Conservation (phyloP, 2,888 invertebrate genomes). For the Epinotia demarniana region DNA sequence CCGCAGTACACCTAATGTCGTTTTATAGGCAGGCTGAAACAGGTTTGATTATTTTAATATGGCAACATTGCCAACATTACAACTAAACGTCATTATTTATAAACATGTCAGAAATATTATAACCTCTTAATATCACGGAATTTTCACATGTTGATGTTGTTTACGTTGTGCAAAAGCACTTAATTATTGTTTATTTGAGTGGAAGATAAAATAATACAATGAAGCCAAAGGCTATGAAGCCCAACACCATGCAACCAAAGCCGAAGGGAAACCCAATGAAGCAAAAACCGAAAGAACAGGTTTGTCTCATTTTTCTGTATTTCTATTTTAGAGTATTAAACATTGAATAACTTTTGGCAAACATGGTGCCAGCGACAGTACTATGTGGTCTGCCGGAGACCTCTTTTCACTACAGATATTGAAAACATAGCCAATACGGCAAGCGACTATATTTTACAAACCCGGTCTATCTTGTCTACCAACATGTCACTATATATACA, state of each 20-base stretch:
- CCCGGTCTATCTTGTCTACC: not conserved
- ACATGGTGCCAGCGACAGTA: not conserved
- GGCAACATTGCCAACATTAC: not conserved
- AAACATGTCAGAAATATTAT: slow-evolving; percentile 13
- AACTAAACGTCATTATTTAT: slow-evolving; percentile 9
- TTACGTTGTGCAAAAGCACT: slow-evolving; percentile 5
- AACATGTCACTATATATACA: not conserved
- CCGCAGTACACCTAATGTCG: not conserved
- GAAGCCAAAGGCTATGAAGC: slow-evolving; percentile 24
- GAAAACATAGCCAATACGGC: not conserved
- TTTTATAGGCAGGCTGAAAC: not conserved
- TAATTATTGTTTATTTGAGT: not conserved
- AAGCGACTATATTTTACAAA: not conserved
- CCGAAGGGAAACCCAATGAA: slow-evolving; percentile 49
- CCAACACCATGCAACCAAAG: slow-evolving; percentile 51
- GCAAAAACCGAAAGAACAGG: slow-evolving; percentile 18
- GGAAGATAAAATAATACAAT: slow-evolving; percentile 1
- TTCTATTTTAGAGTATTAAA: not conserved
- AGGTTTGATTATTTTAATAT: not conserved
- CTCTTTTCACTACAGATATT: not conserved
- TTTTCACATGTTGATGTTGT: slow-evolving; percentile 26
- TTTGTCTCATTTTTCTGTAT: not conserved
- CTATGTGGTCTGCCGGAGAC: not conserved
- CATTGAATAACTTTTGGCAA: not conserved
- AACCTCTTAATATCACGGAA: slow-evolving; percentile 17